A percentile compares a stretch with the other conserved stretches of the same genome.
phyloP scores from a whole-genome alignment of 2,113 vertebrate species.

The Mastomys coucha region DNA sequence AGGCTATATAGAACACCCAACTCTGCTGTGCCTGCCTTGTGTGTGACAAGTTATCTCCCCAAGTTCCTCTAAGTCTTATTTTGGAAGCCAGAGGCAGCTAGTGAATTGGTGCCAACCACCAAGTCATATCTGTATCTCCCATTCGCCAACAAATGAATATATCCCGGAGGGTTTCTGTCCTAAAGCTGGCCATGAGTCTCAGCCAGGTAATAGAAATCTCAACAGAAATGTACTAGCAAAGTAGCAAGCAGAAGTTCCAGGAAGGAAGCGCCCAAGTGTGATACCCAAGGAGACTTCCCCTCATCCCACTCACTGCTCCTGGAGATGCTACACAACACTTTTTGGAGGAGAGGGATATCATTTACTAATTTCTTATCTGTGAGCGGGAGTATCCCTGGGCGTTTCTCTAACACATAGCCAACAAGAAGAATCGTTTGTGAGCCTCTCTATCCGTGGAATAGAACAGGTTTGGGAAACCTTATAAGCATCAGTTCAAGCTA shows the following conservation, averaged over 20 bases:
- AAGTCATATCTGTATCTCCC: background rate
- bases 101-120: background rate
- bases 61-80: background rate
- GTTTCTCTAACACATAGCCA: background rate
- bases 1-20: background rate
- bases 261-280: background rate
- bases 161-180: background rate
- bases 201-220: background rate
- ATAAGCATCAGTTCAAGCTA: background rate
- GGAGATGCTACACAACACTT: background rate
- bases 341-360: background rate
- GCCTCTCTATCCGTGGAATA: background rate
- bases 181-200: background rate
- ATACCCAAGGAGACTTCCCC: background rate
- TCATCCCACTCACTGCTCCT: background rate
- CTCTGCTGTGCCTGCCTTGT: background rate
- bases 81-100: background rate
- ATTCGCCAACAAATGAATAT: background rate
- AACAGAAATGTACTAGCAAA: slow-evolving; percentile 17
- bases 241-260: background rate
- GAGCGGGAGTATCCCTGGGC: background rate
- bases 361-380: background rate
- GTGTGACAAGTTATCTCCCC: background rate
- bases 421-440: background rate
- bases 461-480: background rate